These are phyloP conservation scores for Galbula dea DNA, from an alignment of 2,113 vertebrate species.

Conservation along the genomic window DNA sequence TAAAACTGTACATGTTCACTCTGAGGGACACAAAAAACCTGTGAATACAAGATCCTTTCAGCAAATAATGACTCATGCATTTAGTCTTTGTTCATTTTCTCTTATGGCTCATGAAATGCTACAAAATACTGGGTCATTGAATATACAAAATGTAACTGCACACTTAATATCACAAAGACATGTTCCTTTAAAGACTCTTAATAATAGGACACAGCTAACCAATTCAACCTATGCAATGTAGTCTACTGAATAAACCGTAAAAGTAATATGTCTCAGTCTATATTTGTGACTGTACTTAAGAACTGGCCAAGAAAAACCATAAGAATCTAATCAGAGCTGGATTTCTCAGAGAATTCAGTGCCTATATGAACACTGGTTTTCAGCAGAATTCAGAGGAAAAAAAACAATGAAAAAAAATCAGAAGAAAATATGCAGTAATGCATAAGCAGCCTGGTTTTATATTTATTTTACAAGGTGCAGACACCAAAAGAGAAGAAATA, in stretches of 20 bases:
- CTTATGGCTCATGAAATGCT: not conserved
- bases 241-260: not conserved
- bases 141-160: slow-evolving; percentile 36
- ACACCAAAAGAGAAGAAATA: not conserved
- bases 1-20: not conserved
- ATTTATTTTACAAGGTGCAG: not conserved
- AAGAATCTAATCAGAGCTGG: not conserved
- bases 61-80: slow-evolving; percentile 49
- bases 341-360: not conserved
- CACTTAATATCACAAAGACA: not conserved
- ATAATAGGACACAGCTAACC: not conserved
- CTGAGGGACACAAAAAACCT: not conserved
- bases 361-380: not conserved
- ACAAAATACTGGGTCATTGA: slow-evolving; percentile 53
- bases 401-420: not conserved
- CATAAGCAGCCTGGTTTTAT: not conserved
- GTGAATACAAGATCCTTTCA: not conserved
- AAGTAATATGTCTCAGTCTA: not conserved
- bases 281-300: not conserved
- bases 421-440: not conserved
- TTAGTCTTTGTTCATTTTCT: slow-evolving; percentile 43
- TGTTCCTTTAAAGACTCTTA: not conserved
- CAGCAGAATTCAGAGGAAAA: not conserved
- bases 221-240: not conserved
- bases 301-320: not conserved